A percentile compares a stretch with the other conserved stretches of the same genome.
Evolutionary conservation across 2,113 vertebrate genomes (phyloP).

Genomic region (Carassius gibelio): DNA sequence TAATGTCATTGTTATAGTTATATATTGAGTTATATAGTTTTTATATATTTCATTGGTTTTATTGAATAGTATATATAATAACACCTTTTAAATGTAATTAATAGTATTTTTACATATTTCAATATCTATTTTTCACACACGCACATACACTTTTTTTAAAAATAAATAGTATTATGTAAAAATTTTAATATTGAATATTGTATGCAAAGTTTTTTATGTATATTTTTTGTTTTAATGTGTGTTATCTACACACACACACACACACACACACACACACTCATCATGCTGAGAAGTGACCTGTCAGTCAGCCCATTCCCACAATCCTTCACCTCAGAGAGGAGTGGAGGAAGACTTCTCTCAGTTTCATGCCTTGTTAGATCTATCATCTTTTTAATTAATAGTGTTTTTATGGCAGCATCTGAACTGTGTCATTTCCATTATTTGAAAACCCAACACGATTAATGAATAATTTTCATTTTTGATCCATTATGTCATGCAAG

Average conservation of each 20-base stretch:
- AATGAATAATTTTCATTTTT: constrained; percentile 99
- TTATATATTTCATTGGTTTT: too few species aligned
- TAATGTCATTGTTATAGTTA: neutral
- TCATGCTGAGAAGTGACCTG: constrained; percentile 20
- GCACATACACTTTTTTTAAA: too few species aligned
- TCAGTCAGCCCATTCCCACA: constrained; percentile 62
- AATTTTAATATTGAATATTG: too few species aligned
- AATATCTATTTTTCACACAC: too few species aligned
- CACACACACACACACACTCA: neutral
- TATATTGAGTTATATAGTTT: too few species aligned
- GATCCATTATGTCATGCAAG: constrained; percentile 94
- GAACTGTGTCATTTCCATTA: constrained; percentile 99
- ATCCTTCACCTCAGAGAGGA: constrained; percentile 59
- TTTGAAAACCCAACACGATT: constrained; percentile 95
- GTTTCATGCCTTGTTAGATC: constrained; percentile 95
- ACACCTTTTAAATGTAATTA: too few species aligned
- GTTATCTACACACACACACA: too few species aligned
- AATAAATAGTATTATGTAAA: too few species aligned
- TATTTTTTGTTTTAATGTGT: too few species aligned
- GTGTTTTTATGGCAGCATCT: constrained; percentile 98
- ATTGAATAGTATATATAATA: too few species aligned
- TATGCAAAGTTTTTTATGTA: too few species aligned
- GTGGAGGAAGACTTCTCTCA: constrained; percentile 72
- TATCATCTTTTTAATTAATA: constrained; percentile 99
- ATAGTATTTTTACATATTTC: too few species aligned